Percentiles rank a stretch among this genome's conserved stretches.
phyloP scores from a whole-genome alignment of 2,888 invertebrate species.

The Anaspis maculata region DNA sequence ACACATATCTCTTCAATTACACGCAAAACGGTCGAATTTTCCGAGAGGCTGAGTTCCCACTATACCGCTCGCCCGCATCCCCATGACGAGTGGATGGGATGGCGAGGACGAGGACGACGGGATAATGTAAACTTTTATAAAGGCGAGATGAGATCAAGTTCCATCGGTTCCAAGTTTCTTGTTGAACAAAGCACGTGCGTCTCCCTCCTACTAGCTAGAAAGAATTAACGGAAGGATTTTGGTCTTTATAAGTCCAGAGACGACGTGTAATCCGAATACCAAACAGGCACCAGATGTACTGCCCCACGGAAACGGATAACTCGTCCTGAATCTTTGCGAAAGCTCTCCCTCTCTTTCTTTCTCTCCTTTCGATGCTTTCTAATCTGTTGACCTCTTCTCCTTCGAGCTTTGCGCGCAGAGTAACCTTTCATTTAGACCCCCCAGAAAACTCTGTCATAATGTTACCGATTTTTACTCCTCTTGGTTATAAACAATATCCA shows the following conservation, averaged over 20 bases:
- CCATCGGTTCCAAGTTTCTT: slow-evolving; percentile 14
- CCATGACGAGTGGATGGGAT: too few species aligned
- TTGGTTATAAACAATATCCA: too few species aligned
- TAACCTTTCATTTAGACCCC: slow-evolving; percentile 1
- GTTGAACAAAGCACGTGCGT: slow-evolving; percentile 19
- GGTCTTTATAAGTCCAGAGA: slow-evolving; percentile 25
- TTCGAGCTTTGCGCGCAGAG: slow-evolving; percentile 7
- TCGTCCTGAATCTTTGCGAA: slow-evolving; percentile 9
- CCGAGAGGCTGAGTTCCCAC: too few species aligned
- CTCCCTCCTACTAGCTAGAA: slow-evolving; percentile 17
- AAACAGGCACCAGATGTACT: slow-evolving; percentile 28
- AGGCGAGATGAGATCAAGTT: slow-evolving; percentile 16
- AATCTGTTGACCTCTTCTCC: slow-evolving; percentile 9
- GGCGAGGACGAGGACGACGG: too few species aligned
- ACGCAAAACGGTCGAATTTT: too few species aligned
- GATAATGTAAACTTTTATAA: slow-evolving; percentile 16
- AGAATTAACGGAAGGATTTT: slow-evolving; percentile 28
- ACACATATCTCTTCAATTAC: too few species aligned
- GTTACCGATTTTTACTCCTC: too few species aligned
- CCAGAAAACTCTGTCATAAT: slow-evolving; percentile 5
- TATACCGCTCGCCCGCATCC: too few species aligned
- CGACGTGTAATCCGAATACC: slow-evolving; percentile 30
- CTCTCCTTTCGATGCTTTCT: too few species aligned
- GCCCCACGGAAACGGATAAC: slow-evolving; percentile 9
- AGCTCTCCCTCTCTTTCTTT: too few species aligned